phyloP scores from a whole-genome alignment of 2,797 vertebrate species.

The Phrynocephalus forsythii region DNA sequence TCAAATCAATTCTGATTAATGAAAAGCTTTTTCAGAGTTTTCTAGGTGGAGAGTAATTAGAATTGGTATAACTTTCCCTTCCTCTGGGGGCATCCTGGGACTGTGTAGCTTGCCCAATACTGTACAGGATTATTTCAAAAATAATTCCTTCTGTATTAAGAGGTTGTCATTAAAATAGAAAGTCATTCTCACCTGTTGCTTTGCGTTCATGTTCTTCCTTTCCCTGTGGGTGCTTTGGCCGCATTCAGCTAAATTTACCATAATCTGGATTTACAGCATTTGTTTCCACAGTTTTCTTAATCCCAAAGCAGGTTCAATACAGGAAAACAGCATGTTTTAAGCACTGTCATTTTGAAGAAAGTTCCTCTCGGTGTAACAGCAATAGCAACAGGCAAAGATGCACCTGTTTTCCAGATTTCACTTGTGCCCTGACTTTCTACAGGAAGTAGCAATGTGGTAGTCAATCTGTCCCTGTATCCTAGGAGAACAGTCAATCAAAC shows the following conservation, averaged over 20 bases:
- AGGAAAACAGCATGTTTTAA: background rate
- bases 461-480: too few species aligned
- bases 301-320: background rate
- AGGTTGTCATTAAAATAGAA: background rate
- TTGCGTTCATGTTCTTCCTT: conserved; percentile 3
- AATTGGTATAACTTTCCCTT: too few species aligned
- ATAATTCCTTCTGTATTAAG: background rate
- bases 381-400: background rate
- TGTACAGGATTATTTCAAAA: background rate
- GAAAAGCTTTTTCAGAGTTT: too few species aligned
- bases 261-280: conserved; percentile 81
- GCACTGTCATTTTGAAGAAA: background rate
- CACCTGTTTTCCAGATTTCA: background rate
- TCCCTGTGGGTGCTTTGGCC: conserved; percentile 50
- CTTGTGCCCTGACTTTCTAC: too few species aligned
- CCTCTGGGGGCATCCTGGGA: too few species aligned
- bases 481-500: too few species aligned
- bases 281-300: conserved; percentile 60
- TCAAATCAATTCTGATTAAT: too few species aligned
- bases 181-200: conserved; percentile 1
- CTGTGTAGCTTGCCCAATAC: too few species aligned
- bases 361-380: too few species aligned
- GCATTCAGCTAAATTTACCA: conserved; percentile 56
- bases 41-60: too few species aligned
- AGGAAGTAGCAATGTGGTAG: background rate